These are phyloP conservation scores for Petrocephalus sullivani DNA, from an alignment of 2,797 vertebrate genomes.

Conservation along the genomic window DNA sequence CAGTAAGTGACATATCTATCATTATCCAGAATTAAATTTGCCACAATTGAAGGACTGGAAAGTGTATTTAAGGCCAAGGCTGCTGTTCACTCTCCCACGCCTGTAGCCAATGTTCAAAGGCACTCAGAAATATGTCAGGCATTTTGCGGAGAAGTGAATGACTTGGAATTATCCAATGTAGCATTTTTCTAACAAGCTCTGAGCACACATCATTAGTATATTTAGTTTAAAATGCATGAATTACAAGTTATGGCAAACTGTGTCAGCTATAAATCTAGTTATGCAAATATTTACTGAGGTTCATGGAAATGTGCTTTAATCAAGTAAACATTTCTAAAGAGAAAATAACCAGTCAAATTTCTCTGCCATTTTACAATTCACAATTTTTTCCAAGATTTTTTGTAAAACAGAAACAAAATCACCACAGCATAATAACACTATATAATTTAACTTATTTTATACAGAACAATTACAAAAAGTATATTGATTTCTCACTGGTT, in stretches of 20 bases:
- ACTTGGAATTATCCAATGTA: constrained; percentile 46
- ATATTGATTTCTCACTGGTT: not conserved
- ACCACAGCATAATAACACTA: not conserved
- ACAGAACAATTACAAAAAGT: not conserved
- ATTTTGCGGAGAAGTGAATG: not conserved
- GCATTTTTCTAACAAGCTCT: constrained; percentile 7
- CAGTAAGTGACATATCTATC: not conserved
- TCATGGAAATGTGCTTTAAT: not conserved
- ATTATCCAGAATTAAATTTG: not conserved
- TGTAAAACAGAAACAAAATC: not conserved
- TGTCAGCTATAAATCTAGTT: not conserved
- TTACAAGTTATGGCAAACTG: not conserved
- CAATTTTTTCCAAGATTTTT: not conserved
- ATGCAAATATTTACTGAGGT: not conserved
- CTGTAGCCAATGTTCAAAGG: not conserved
- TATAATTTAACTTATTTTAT: not conserved
- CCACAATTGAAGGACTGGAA: not conserved
- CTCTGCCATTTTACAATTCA: not conserved
- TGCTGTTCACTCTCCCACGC: not conserved
- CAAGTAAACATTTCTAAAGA: not conserved
- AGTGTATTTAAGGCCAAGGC: not conserved
- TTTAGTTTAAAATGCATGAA: not conserved
- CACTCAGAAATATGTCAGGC: constrained; percentile 9
- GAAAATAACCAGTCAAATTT: not conserved
- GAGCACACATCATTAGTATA: not conserved